phyloP scores from a whole-genome alignment of 2,797 vertebrate species.

The Gallinago nigripennis region DNA sequence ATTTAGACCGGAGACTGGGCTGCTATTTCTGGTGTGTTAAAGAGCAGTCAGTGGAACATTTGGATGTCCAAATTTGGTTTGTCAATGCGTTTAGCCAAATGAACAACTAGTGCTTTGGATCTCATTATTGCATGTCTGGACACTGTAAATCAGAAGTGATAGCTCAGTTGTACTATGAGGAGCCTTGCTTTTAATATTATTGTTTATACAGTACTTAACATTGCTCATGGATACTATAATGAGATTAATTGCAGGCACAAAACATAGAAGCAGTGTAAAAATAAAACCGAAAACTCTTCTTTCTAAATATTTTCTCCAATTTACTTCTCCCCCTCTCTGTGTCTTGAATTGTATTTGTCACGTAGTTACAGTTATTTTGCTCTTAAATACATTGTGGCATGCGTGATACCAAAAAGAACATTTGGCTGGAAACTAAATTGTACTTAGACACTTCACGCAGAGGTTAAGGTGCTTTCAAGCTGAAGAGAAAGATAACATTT shows the following conservation, averaged over 20 bases:
- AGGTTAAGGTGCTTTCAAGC: background rate
- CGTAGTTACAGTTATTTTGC: background rate
- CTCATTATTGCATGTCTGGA: slow-evolving; percentile 1
- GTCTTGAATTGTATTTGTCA: background rate
- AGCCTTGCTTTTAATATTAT: slow-evolving; percentile 12
- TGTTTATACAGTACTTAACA: slow-evolving; percentile 17
- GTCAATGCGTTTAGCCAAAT: background rate
- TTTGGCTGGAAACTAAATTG: background rate
- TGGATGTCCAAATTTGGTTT: slow-evolving; percentile 18
- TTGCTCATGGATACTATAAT: background rate
- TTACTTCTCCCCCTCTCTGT: background rate
- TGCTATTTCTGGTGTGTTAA: background rate
- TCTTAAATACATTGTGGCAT: background rate
- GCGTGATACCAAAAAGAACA: background rate
- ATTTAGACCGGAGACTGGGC: background rate
- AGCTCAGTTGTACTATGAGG: background rate
- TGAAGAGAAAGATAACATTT: background rate
- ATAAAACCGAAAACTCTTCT: background rate
- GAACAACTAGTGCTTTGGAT: background rate
- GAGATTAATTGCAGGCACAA: background rate
- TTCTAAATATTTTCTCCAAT: background rate
- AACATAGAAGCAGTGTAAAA: background rate
- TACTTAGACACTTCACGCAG: background rate
- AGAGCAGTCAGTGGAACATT: background rate
- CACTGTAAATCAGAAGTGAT: slow-evolving; percentile 17